phyloP scores from a whole-genome alignment of 2,797 vertebrate genomes.

The Lithobates sylvaticus region DNA sequence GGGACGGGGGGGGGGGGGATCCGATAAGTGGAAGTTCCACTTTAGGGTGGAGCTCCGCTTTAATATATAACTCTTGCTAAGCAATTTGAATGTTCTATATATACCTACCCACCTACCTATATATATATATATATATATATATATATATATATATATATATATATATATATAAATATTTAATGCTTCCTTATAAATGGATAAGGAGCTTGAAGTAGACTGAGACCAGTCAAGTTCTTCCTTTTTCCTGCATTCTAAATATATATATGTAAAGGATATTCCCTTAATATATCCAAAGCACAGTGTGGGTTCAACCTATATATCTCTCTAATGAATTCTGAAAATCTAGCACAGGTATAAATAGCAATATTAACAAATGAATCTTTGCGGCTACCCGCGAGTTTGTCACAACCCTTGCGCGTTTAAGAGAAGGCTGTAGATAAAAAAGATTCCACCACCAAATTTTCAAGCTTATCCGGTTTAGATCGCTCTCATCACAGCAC shows the following conservation, averaged over 20 bases:
- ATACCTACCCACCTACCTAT: too few relatives aligned
- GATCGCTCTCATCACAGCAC: slow-evolving; percentile 11
- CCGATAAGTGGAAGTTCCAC: too few relatives aligned
- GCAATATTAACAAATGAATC: slow-evolving; percentile 48
- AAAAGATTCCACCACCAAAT: not conserved
- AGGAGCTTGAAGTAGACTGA: not conserved
- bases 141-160: not conserved
- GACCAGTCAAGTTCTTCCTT: not conserved
- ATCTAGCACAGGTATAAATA: slow-evolving; percentile 53
- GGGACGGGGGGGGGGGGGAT: too few relatives aligned
- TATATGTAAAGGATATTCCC: slow-evolving; percentile 19
- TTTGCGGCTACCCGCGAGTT: not conserved
- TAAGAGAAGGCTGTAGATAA: not conserved
- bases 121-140: too few relatives aligned
- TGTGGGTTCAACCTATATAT: slow-evolving; percentile 34
- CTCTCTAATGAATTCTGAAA: slow-evolving; percentile 49
- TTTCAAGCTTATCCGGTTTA: slow-evolving; percentile 11
- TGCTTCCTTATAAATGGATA: not conserved
- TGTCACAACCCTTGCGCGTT: slow-evolving; percentile 15
- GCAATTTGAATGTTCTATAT: not conserved
- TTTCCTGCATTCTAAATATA: slow-evolving; percentile 31
- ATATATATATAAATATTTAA: not conserved
- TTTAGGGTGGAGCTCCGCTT: too few relatives aligned
- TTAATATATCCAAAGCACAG: not conserved
- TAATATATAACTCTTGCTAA: not conserved